These are phyloP conservation scores for Lasiommata megera DNA, from an alignment of 2,888 invertebrate genomes.

Conservation along the genomic window DNA sequence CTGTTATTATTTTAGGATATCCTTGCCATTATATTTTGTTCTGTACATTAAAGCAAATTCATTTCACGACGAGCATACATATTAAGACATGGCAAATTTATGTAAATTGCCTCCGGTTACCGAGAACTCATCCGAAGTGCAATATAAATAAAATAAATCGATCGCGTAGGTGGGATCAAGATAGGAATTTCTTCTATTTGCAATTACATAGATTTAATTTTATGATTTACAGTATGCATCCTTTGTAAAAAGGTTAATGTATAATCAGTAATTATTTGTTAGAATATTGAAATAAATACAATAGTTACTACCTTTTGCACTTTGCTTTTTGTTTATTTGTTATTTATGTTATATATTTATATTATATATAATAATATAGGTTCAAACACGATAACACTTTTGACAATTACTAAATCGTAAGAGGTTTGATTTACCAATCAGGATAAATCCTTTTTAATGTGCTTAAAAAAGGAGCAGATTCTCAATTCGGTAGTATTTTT, in stretches of 20 bases:
- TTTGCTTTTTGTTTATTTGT: too few species aligned
- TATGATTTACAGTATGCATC: not conserved
- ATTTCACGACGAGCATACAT: not conserved
- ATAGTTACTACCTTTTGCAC: too few species aligned
- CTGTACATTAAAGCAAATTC: not conserved
- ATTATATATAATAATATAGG: too few species aligned
- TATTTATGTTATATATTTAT: too few species aligned
- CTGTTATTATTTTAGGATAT: conserved; percentile 13
- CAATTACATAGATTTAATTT: conserved; percentile 11
- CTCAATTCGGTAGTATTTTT: too few species aligned
- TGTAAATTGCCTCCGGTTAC: conserved; percentile 12
- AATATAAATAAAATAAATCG: conserved; percentile 4
- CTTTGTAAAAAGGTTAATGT: not conserved
- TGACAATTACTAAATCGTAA: too few species aligned
- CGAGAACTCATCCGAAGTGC: not conserved
- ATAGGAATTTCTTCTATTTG: conserved; percentile 1
- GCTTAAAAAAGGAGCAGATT: too few species aligned
- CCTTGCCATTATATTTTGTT: not conserved
- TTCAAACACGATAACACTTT: too few species aligned
- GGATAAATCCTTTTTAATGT: too few species aligned
- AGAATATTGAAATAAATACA: too few species aligned
- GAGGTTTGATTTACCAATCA: too few species aligned
- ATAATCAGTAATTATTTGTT: too few species aligned
- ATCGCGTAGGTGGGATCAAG: conserved; percentile 1
- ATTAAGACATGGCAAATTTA: conserved; percentile 1